Conservation (phyloP, 2,113 vertebrate genomes). For the Panthera leo region DNA sequence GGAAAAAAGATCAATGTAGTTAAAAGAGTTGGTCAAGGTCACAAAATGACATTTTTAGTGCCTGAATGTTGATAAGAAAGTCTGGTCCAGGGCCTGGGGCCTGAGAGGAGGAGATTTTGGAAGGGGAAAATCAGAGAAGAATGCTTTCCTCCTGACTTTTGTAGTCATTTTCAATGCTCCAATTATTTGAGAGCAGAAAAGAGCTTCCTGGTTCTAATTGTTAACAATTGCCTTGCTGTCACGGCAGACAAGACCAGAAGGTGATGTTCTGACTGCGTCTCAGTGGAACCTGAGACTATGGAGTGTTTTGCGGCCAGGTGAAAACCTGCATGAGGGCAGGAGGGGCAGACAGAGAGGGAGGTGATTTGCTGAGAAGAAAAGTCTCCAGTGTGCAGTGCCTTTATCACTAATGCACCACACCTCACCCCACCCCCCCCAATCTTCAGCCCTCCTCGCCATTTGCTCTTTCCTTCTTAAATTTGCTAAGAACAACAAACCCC, state of each 20-base stretch:
- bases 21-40: neutral
- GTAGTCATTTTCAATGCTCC: neutral
- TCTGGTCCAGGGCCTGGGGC: neutral
- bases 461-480: neutral
- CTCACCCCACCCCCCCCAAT: fast-evolving
- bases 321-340: neutral
- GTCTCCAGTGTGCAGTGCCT: fast-evolving
- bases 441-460: neutral
- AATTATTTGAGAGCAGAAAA: neutral
- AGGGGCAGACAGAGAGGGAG: neutral
- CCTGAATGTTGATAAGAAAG: neutral
- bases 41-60: neutral
- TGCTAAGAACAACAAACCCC: neutral
- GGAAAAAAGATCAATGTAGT: neutral
- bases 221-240: neutral
- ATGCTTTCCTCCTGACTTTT: neutral
- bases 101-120: neutral
- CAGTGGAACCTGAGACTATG: neutral
- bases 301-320: neutral
- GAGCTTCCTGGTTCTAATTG: neutral
- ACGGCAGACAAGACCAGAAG: neutral
- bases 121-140: neutral
- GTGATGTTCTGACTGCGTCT: neutral
- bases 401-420: neutral
- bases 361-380: neutral